Evolutionary conservation across 2,797 vertebrate genomes (phyloP), one percentile per base, ranked within the genome.

Genomic region (Manis crassicaudata): DNA sequence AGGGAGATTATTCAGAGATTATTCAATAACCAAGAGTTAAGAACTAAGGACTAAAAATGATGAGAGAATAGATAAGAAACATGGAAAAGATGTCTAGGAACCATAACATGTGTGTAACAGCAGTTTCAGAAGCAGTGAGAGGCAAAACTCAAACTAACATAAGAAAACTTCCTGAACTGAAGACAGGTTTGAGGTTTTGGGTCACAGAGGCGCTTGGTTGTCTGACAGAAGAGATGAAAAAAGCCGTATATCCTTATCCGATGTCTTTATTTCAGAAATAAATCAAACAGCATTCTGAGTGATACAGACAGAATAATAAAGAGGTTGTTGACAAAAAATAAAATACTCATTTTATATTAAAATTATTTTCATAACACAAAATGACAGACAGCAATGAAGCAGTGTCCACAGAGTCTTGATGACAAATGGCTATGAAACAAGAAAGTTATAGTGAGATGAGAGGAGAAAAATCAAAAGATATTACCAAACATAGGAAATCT

Each of bases 281-380:
- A 96, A 88, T 37, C 32, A 90, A 88, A 88, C 9, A 93, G 40
- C 62, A 93, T 67, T 93, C 29, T 81, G 14, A 52, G 75, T 63
- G n/a, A 73, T 10, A 16, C 21, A 84, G 54, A 43, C 12, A 76
- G 65, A 82, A 85, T 93, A 95, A 76, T 68, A 91, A 89, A 87
- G 12, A 92, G 18, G 23, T 73, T 79, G 63, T 93, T 67, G 62
- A 80, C 16, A 88, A 76, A 96, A 23, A 75, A 81, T 81, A 63
- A 93, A 76, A 21, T 70, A 72, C 92, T 92, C 14, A 3, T 72
- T 87, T 85, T 92, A 68, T 60, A 97, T 88, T 92, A 96, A 93
- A 95, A 93, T 95, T 95, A 12, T 27, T 82, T 95, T 95, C 43
- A 63, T 56, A 92, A 54, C 32, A 83, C 37, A 67, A 92, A 75